These are phyloP conservation scores for Alces alces DNA, from an alignment of 2,113 vertebrate species.

Conservation along the genomic window DNA sequence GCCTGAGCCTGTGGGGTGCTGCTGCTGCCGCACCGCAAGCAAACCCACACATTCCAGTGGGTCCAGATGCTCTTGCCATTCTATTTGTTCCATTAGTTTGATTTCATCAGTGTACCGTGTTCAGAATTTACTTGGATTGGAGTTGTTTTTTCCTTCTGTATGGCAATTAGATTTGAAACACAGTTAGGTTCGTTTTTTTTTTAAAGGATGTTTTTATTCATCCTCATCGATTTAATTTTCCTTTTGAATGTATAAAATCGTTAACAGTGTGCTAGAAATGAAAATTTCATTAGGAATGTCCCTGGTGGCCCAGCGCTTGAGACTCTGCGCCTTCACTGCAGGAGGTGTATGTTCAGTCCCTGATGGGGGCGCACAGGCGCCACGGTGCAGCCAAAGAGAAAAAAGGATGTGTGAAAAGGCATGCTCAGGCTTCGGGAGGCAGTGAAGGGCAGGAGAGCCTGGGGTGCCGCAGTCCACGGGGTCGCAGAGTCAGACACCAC, in stretches of 20 bases:
- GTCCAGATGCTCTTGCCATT: fast-evolving
- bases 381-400: not conserved
- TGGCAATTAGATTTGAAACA: not conserved
- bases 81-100: fast-evolving
- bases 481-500: not conserved
- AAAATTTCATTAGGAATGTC: fast-evolving
- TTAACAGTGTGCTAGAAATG: not conserved
- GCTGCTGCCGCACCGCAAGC: fast-evolving
- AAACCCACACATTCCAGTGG: fast-evolving
- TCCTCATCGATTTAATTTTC: not conserved
- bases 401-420: not conserved
- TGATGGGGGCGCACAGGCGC: not conserved
- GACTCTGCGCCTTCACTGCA: fast-evolving
- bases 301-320: not conserved
- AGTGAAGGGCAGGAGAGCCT: not conserved
- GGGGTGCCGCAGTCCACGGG: not conserved
- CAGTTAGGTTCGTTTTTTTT: not conserved
- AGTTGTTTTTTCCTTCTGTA: not conserved
- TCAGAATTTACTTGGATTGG: too few relatives aligned
- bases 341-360: fast-evolving
- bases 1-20: fast-evolving
- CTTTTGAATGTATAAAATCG: not conserved
- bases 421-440: not conserved
- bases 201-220: not conserved
- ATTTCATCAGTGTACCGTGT: too few relatives aligned